Base-by-base conservation (phyloP, 1,140 invertebrate genomes). In the Drosophila takahashii region DNA sequence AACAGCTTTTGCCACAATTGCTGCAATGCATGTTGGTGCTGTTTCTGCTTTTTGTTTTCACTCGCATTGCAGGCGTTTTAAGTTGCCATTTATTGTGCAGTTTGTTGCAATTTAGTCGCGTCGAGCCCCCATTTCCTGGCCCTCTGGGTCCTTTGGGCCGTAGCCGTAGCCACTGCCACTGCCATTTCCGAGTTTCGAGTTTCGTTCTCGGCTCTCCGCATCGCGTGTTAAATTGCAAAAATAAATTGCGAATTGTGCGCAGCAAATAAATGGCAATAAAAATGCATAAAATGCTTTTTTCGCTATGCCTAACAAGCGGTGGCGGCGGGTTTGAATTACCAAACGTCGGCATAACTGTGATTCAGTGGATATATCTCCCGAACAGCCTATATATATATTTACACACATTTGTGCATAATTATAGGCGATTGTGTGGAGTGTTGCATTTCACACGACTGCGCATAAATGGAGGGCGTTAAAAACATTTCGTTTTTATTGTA, bases 171-270 rank as follows among this genome's bases (percentile, higher is more conserved):
- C n/a, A n/a, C n/a, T 5, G 29, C 29, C 29, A 32, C 9, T 9
- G 7, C n/a, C 47, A 32, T n/a, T 29, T 48, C 3, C 27, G 3
- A 44, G 34, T 37, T 47, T 48, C 36, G 52, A n/a, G 15, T 26
- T 37, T 22, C 34, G 13, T n/a, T 16, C 39, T 45, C 3, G 6
- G 51, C 39, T 16, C 22, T 41, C 65, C 70, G 61, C 64, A 62
- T 77, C 71, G 84, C 84, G 84, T 87, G 84, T 87, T 89, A 87
- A 87, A 87, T 87, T 89, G 84, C 84, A 87, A 87, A 84, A 79
- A 87, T 89, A 87, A 87, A 87, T 89, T 83, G 78, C 70, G 69
- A 87, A 86, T 86, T 81, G 83, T 65, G 71, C 70, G 61, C 53
- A 57, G 66, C 56, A 79, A 69, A 75, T 75, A 78, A 81, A 81